These are phyloP conservation scores for Glomeris maerens DNA, from an alignment of 1,140 invertebrate genomes.

Conservation along the genomic window DNA sequence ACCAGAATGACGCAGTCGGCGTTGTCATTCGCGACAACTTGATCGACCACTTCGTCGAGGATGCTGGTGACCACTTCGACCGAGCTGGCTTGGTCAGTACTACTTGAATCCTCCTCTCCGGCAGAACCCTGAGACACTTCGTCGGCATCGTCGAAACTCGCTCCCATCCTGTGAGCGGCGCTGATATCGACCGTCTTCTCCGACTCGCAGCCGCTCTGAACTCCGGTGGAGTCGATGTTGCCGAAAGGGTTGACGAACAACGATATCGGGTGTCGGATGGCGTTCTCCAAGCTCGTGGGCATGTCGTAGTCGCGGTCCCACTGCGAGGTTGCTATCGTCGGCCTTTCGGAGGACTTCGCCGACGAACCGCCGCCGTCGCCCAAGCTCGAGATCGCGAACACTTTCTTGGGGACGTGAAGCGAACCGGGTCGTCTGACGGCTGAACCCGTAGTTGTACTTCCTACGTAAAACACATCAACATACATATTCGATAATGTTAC, in stretches of 20 bases:
- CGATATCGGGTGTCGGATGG: conserved; percentile 27
- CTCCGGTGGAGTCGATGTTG: conserved; percentile 1
- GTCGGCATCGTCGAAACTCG: conserved; percentile 19
- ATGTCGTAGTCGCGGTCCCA: conserved; percentile 34
- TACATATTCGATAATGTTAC: no score
- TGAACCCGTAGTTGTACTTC: no score
- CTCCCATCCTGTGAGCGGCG: conserved; percentile 15
- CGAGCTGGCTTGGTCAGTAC: conserved; percentile 15
- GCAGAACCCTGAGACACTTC: background rate
- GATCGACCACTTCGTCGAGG: conserved; percentile 38
- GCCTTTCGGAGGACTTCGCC: background rate
- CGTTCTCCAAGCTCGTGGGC: conserved; percentile 28
- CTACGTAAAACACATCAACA: no score
- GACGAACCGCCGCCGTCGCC: conserved; percentile 11
- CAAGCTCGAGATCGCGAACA: conserved; percentile 18
- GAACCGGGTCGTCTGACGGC: no score
- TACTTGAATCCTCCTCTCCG: background rate
- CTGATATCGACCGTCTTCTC: conserved; percentile 14
- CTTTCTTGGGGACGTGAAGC: conserved; percentile 19
- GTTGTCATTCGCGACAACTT: conserved; percentile 32
- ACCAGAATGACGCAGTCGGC: conserved; percentile 39
- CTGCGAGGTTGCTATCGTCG: background rate
- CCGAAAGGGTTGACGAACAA: conserved; percentile 42
- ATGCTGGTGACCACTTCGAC: conserved; percentile 38
- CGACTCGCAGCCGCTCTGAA: background rate